Evolutionary conservation across 2,797 vertebrate genomes (phyloP), one percentile per base, ranked within the genome.

Genomic region (Thaleichthys pacificus): DNA sequence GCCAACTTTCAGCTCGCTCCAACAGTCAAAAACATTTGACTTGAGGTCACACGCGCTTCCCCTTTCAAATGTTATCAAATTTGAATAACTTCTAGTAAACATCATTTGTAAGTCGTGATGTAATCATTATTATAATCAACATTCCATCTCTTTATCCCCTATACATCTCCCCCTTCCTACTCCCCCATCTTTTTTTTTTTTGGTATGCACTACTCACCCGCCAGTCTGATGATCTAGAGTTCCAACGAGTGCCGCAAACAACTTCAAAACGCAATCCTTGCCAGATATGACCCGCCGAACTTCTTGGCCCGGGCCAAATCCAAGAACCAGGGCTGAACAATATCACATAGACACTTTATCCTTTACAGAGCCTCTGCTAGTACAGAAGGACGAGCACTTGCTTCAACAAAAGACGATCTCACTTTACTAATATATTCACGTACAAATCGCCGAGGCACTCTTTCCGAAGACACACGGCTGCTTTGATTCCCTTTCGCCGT

Each of bases 371-470:
- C 74, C 82, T 77, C 80, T 84, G 87, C 82, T 80, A 82, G 81
- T 82, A 82, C 80, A 84, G 79, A 89, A 75, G 81, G 73, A 71
- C 85, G 86, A 87, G 88, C 93, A 93, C 94, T 91, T 89, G 93
- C 87, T 87, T 92, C 94, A 96, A 96, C 96, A 97, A 97, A 96
- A 95, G 95, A 93, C 91, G 90, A 92, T 91, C 93, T 91, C 90
- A 91, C 90, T 91, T 91, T 88, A 89, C 86, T 85, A 87, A 82
- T 80, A 84, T 81, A 82, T 85, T 84, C 86, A 61, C 86, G 86
- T 85, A 86, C 77, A 82, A 77, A 83, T 76, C 80, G 77, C 81
- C 81, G 72, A 79, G 83, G 79, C 83, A 75, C 79, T 66, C 64
- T 61, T 67, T 68, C 70, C 61, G 28, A 69, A 73, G 68, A 75